phyloP scores from a whole-genome alignment of 2,888 invertebrate species.

The Meandrusa payeni region DNA sequence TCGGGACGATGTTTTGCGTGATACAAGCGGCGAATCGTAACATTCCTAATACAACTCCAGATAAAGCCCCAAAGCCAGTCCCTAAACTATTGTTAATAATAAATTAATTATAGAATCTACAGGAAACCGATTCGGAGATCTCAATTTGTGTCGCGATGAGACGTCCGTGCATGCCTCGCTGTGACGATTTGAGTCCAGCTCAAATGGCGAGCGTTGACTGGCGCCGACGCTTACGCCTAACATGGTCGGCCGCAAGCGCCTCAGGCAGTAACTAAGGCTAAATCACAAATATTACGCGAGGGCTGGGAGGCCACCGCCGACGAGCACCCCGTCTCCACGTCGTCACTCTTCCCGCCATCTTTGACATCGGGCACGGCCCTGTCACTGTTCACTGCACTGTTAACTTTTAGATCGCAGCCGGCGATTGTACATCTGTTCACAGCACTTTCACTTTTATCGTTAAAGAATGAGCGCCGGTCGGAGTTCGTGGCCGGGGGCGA shows the following conservation, averaged over 20 bases:
- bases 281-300: constrained; percentile 75
- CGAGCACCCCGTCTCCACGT: constrained; percentile 60
- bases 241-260: constrained; percentile 50
- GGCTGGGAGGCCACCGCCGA: constrained; percentile 51
- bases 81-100: constrained; percentile 77
- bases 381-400: constrained; percentile 67
- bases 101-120: constrained; percentile 79
- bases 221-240: constrained; percentile 55
- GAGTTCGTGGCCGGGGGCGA: constrained; percentile 73
- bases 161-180: constrained; percentile 72
- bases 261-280: constrained; percentile 78
- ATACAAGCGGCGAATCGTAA: constrained; percentile 54
- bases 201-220: constrained; percentile 71
- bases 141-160: constrained; percentile 65
- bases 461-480: constrained; percentile 72
- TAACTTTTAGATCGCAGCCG: constrained; percentile 61
- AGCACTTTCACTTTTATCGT: constrained; percentile 75
- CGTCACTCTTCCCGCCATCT: constrained; percentile 60
- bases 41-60: constrained; percentile 48
- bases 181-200: constrained; percentile 77
- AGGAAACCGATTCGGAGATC: constrained; percentile 81
- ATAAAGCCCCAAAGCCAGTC: constrained; percentile 71
- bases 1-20: background rate
- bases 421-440: constrained; percentile 65
- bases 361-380: constrained; percentile 57